Conservation (phyloP, 2,888 invertebrate genomes). For the Stomorhina lunata region DNA sequence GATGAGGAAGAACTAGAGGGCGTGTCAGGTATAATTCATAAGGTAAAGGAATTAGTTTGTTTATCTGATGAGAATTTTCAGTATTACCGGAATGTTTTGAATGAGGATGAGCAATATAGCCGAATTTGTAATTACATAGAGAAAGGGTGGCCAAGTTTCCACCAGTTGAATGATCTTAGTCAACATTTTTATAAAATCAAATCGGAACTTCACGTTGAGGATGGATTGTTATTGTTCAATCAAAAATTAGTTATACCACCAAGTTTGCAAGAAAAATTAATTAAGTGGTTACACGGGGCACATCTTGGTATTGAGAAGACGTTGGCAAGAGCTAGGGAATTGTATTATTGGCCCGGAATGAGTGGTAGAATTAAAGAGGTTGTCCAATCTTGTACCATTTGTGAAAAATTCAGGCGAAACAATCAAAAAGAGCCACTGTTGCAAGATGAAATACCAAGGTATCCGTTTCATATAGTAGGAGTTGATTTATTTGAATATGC, state of each 20-base stretch:
- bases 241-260: conserved; percentile 35
- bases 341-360: conserved; percentile 30
- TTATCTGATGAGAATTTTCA: too few species aligned
- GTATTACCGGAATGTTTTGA: too few species aligned
- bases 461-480: conserved; percentile 38
- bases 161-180: too few species aligned
- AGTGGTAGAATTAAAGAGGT: conserved; percentile 26
- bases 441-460: background rate
- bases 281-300: background rate
- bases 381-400: conserved; percentile 28
- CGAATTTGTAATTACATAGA: too few species aligned
- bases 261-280: background rate
- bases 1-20: too few species aligned
- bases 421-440: conserved; percentile 47
- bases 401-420: conserved; percentile 51
- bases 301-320: conserved; percentile 32
- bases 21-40: too few species aligned
- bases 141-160: too few species aligned
- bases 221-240: conserved; percentile 43
- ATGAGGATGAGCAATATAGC: too few species aligned
- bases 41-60: too few species aligned
- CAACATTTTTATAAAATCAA: too few species aligned
- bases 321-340: conserved; percentile 5
- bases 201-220: conserved; percentile 32
- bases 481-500: conserved; percentile 17